Conservation (phyloP, 1,140 invertebrate species). For the Drosophila elegans region DNA sequence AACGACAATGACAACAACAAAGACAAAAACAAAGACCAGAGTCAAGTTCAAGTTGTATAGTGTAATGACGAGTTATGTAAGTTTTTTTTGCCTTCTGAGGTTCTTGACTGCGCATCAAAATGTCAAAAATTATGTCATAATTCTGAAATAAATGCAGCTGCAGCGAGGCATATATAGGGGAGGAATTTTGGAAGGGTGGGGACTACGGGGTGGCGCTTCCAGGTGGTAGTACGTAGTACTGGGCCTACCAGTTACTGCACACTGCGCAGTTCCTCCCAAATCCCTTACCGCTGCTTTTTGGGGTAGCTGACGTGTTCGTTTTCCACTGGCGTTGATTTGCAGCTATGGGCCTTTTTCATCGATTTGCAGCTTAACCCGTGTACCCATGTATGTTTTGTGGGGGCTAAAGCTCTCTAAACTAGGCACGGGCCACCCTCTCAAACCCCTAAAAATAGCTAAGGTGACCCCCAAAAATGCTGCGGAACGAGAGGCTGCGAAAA, state of each 20-base stretch:
- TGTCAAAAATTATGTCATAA: constrained; percentile 63
- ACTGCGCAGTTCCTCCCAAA: constrained; percentile 59
- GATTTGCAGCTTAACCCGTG: constrained; percentile 40
- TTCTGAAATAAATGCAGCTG: constrained; percentile 32
- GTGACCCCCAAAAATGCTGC: constrained; percentile 58
- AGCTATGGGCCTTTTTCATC: constrained; percentile 42
- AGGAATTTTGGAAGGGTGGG: constrained; percentile 8
- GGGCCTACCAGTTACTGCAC: constrained; percentile 44
- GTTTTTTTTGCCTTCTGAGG: neutral
- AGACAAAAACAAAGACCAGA: constrained; percentile 22
- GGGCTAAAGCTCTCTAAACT: constrained; percentile 7
- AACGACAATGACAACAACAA: neutral
- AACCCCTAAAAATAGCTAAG: constrained; percentile 53
- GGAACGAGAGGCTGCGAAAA: constrained; percentile 48
- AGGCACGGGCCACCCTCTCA: constrained; percentile 4
- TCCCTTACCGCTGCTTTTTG: constrained; percentile 17
- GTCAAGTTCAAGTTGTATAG: constrained; percentile 41
- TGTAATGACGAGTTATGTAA: constrained; percentile 33
- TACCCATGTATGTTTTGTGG: neutral
- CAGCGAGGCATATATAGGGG: neutral
- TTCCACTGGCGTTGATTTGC: constrained; percentile 51
- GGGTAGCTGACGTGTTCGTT: constrained; percentile 57
- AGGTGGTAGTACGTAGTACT: constrained; percentile 53
- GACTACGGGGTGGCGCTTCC: constrained; percentile 7
- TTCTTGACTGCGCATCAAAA: constrained; percentile 28